phyloP scores from a whole-genome alignment of 2,797 vertebrate species.

The Amblyraja radiata region DNA sequence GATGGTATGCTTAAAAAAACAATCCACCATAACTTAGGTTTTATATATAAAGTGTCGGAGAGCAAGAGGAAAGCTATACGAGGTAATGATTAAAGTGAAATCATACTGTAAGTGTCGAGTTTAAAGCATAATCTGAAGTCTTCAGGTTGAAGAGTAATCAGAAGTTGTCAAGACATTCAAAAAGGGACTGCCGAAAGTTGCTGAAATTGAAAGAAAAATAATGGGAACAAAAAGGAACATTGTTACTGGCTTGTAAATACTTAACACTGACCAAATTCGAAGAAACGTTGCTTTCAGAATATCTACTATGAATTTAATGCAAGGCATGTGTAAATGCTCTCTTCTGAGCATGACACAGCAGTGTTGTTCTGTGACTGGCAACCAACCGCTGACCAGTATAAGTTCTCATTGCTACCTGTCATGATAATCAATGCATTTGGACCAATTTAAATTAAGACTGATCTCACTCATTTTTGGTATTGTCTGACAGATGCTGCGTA shows the following conservation, averaged over 20 bases:
- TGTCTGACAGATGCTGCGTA: background rate
- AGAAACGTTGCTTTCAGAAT: background rate
- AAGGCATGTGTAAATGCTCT: background rate
- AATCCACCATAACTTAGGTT: background rate
- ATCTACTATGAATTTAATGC: background rate
- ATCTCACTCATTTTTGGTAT: background rate
- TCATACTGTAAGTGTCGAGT: background rate
- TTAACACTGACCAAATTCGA: background rate
- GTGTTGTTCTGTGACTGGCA: background rate
- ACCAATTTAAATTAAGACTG: constrained; percentile 10
- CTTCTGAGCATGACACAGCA: background rate
- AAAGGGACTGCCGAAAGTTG: background rate
- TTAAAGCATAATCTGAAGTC: background rate
- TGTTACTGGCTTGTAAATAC: background rate
- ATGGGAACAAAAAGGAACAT: background rate
- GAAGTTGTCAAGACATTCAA: background rate
- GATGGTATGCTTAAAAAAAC: background rate
- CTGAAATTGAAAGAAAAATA: background rate
- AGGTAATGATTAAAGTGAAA: background rate
- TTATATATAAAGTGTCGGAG: background rate
- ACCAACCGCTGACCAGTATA: background rate
- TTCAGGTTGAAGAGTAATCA: background rate
- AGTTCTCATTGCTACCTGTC: background rate
- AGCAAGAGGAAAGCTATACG: too few relatives aligned
- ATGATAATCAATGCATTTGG: background rate